Evolutionary conservation across 2,797 vertebrate genomes (phyloP).

Genomic region (Phrynocephalus forsythii): DNA sequence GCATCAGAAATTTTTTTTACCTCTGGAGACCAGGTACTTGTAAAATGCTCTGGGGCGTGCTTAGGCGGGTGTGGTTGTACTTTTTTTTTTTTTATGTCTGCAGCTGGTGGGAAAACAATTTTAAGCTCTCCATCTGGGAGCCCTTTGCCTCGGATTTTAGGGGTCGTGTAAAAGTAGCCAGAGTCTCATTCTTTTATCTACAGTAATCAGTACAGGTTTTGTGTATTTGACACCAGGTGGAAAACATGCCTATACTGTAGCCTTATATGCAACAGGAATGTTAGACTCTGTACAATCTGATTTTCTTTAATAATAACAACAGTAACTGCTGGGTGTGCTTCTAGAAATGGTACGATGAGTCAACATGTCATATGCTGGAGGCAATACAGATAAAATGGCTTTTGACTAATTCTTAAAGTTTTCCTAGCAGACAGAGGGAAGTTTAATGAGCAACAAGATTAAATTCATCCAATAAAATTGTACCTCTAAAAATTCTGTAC

Average conservation of each 20-base stretch:
- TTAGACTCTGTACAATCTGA: neutral
- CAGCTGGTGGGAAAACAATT: no score
- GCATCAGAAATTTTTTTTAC: no score
- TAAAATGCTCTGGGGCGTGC: no score
- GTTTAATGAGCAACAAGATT: conserved; percentile 15
- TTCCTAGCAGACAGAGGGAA: neutral
- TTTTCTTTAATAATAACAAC: neutral
- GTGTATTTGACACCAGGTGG: neutral
- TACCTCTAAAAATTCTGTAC: neutral
- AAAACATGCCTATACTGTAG: neutral
- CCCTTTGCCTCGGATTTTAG: no score
- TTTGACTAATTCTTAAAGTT: conserved; percentile 9
- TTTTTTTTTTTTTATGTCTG: no score
- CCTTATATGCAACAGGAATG: neutral
- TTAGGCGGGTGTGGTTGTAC: no score
- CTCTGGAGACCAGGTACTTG: no score
- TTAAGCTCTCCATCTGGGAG: no score
- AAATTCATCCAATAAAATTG: conserved; percentile 9
- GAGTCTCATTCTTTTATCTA: conserved; percentile 1
- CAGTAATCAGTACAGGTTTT: neutral
- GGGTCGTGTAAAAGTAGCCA: no score
- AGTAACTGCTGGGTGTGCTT: neutral
- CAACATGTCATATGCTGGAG: neutral
- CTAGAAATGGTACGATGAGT: conserved; percentile 21
- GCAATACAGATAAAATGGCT: neutral